Base-by-base conservation (phyloP, 2,797 vertebrate species). In the Centroberyx gerrardi region DNA sequence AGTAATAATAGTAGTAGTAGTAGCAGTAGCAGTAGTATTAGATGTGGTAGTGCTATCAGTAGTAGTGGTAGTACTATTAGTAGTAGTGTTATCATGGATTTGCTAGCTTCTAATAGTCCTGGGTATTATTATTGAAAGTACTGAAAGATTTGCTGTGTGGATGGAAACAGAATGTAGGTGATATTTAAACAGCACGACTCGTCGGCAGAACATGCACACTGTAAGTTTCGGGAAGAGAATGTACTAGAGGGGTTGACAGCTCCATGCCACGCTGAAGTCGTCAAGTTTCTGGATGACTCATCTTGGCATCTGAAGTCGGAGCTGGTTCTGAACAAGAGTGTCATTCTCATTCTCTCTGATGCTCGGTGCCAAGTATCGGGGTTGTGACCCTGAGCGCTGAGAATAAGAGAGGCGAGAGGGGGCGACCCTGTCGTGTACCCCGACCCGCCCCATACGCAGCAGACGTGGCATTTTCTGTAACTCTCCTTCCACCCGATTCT, bases 271-370 rank as follows among this genome's bases (percentile, higher is more conserved):
- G 36, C 53, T 58, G 36, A 62, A 46, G 52, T 67, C 9, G 10
- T 67, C 60, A 46, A 49, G 31, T 79, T 79, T 86, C 75, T 72
- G 62, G 44, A 72, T 85, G 86, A 87, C 76, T 87, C 88, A 81
- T 79, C 49, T 55, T 78, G 75, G 77, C 72, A 78, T 81, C 73
- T 69, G 54, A 77, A 55, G 69, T 70, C 38, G 3, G 36, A 3
- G 60, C 73, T 69, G 66, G 68, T 81, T 79, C 53, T 55, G 54
- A 72, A 78, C 68, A 42, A 78, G 29, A 9, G 12, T 33, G 58
- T 18, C 61, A 53, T 36, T 77, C 70, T 18, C 61, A 53, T 36
- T 77, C 70, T 77, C 18, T 31, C 27, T 17, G 54, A 68, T 2
- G 14, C 48, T 6, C 5, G 29, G 33, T 54, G 71, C 68, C 76